Conservation (phyloP, 2,113 vertebrate species). For the Pluvialis apricaria region DNA sequence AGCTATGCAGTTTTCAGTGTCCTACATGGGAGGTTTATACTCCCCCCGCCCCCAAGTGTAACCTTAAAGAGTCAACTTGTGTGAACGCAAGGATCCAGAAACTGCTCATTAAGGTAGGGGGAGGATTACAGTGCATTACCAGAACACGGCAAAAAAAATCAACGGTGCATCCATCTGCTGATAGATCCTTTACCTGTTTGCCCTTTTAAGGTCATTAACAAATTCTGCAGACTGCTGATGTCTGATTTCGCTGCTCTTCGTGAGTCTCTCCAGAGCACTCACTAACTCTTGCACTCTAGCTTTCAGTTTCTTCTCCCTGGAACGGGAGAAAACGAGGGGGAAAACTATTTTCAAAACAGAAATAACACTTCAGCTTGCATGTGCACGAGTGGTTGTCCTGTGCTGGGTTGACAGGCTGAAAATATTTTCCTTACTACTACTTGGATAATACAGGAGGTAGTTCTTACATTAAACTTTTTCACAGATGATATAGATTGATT, state of each 20-base stretch:
- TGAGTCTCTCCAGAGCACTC: constrained; percentile 84
- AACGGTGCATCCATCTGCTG: not conserved
- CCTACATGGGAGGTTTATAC: not conserved
- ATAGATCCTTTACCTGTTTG: constrained; percentile 82
- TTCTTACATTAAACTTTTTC: not conserved
- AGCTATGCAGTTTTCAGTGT: not conserved
- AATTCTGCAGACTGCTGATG: constrained; percentile 89
- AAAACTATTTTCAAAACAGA: not conserved
- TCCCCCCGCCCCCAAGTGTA: not conserved
- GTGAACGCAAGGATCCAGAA: not conserved
- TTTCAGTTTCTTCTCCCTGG: constrained; percentile 88
- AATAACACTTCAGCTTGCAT: not conserved
- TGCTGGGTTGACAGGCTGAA: not conserved
- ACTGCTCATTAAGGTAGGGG: not conserved
- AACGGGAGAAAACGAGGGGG: not conserved
- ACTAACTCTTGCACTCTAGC: constrained; percentile 85
- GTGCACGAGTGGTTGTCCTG: not conserved
- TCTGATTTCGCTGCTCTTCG: constrained; percentile 85
- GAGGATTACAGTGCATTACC: not conserved
- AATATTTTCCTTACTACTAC: not conserved
- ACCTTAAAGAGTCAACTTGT: not conserved
- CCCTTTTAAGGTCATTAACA: constrained; percentile 86
- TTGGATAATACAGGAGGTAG: not conserved
- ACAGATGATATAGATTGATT: not conserved
- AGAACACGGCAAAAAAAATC: not conserved